Evolutionary conservation across 2,888 invertebrate genomes (phyloP), one percentile per base, ranked within the genome.

Genomic region (Caradrina kadenii): DNA sequence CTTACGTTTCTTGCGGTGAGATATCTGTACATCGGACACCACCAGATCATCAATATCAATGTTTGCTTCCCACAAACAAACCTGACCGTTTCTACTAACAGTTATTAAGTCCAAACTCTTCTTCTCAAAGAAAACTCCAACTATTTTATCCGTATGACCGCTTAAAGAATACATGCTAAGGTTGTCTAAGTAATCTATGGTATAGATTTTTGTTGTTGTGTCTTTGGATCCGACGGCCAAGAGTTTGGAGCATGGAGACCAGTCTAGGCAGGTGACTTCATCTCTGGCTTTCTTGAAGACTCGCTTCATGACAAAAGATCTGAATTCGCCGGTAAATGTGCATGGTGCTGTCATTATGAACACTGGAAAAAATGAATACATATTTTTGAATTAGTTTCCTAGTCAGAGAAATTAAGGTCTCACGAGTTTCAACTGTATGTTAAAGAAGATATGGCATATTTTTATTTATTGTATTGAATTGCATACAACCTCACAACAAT

Each of bases 151-250:
- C 0, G 98, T 97, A 88, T 99, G 99, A 0, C 98, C 98, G 15
- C 98, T 97, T 22, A 99, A 91, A 0, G 97, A 96, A 85, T 97
- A 98, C 75, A 97, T 97, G 62, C 97, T 97, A 69, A 99, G 97
- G 89, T 99, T 99, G 26, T 96, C 94, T 81, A 97, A 97, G 88
- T 97, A 97, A 66, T 97, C 97, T 0, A 99, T 92, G 0, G 98
- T 97, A 90, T 98, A 98, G 54, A 99, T 96, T 89, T 98, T 97
- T 0, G 98, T 97, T n/a, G 98, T 96, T 89, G 98, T 98, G 92
- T 99, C 99, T 88, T 98, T 98, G 0, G 98, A 98, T 0, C 99
- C 99, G 11, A 98, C 97, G n/a, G 98, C 98, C 13, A 99, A 92
- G 49, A 99, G 96, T 87, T 97, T 97, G 0, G 99, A 99, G 93